Evolutionary conservation across 2,113 vertebrate species (phyloP), one percentile per base, ranked within the genome.

Genomic region (Corythaixoides concolor): DNA sequence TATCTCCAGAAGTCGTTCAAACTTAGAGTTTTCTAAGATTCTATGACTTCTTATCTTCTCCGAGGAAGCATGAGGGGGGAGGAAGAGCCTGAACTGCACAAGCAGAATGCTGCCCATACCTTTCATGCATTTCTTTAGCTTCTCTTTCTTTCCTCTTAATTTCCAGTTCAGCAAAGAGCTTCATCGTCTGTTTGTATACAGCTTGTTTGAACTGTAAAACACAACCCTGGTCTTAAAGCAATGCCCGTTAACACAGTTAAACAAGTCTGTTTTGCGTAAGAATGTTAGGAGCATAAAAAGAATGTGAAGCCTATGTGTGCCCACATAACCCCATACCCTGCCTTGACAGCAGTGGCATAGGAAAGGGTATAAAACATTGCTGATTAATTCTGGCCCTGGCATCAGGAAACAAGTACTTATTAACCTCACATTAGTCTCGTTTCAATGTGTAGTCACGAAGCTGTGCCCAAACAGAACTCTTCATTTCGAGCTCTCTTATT

Each of bases 171-270:
- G 99, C 99, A 88, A 99, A 99, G 66, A 99, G 98, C 97, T 99
- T 99, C 99, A 99, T 99, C 6, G 99, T 99, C 98, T 99, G 99
- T 96, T 99, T 99, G 96, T 99, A 99, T 5, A 99, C 99, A 20
- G 99, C 99, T 95, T 99, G 99, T 86, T 98, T 99, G 95, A 99
- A 99, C 99, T 99, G 97, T 23, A 95, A 97, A 87, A 97, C 92
- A 98, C 58, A 97, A 88, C 94, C 12, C 13, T 55, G 64, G 47
- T 60, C 47, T 88, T 59, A 75, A 66, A 73, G 74, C 16, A 55
- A 63, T 9, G 37, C 15, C 33, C 35, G 16, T 18, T 52, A 87
- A 45, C 33, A 69, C 16, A 77, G 49, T 27, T 64, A 41, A 33
- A 81, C 43, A 64, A 85, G 15, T 20, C 37, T 50, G 19, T 5